Conservation (phyloP, 23 tunicate species). For the Trididemnum clinides region DNA sequence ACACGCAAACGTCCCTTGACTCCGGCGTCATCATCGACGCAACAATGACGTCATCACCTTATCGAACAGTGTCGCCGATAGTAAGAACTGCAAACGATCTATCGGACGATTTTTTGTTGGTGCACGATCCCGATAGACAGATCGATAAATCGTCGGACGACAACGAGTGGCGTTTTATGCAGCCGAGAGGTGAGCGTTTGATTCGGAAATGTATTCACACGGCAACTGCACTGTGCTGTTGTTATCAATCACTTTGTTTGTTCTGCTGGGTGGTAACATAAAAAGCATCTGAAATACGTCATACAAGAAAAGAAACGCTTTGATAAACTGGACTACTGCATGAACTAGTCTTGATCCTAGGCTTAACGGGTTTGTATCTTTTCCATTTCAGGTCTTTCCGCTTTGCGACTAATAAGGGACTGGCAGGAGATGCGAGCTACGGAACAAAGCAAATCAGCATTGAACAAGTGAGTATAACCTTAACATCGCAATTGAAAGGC, state of each 20-base stretch:
- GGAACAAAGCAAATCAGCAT: background rate
- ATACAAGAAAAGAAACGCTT: too few species aligned
- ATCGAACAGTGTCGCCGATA: background rate
- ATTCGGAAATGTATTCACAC: too few species aligned
- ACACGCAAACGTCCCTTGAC: slow-evolving; percentile 53
- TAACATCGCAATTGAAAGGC: too few species aligned
- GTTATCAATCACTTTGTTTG: too few species aligned
- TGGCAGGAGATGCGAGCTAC: background rate
- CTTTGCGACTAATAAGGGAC: background rate
- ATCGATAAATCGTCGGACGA: background rate
- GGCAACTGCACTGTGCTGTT: too few species aligned
- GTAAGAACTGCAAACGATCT: background rate
- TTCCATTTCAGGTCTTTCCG: background rate
- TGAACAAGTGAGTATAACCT: too few species aligned
- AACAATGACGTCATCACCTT: slow-evolving; percentile 11
- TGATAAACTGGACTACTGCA: too few species aligned
- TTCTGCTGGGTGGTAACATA: too few species aligned
- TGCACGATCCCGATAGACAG: background rate
- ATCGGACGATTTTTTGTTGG: background rate
- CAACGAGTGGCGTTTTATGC: background rate
- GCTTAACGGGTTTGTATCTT: too few species aligned
- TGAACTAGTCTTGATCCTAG: too few species aligned
- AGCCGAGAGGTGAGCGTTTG: slow-evolving; percentile 4
- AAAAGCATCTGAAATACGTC: too few species aligned
- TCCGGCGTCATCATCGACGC: slow-evolving; percentile 45